Evolutionary conservation across 2,113 vertebrate species (phyloP), one percentile per base, ranked within the genome.

Genomic region (Dasyurus viverrinus): DNA sequence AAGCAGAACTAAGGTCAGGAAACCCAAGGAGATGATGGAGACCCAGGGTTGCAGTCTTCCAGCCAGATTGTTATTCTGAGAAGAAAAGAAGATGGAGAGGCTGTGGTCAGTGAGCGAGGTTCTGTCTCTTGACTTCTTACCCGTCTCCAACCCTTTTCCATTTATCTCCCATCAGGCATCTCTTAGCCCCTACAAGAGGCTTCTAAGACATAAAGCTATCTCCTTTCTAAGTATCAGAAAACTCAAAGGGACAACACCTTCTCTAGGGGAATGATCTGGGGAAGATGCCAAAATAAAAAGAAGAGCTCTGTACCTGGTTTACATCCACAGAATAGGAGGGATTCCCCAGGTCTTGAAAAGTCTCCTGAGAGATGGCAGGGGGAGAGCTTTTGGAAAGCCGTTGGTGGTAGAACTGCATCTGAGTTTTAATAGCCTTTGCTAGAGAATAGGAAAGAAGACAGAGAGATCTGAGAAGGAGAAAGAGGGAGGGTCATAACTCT

Each of bases 351-450:
- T 96, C 91, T 93, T 84, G 92, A 42, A 16, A 84, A n/a, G 5
- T 84, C 5, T 84, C 25, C 89, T 48, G 9, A 52, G 89, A 52
- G 89, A 90, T 5, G 47, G 46, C 11, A 26, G 47, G 12, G 47
- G 89, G 3, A 10, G 25, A 90, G 26, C 46, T 48, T 47, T 90
- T 52, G 55, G 96, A 97, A 76, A 98, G 95, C 46, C 96, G 94
- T 0, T 93, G 95, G 46, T 93, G 96, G 46, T 98, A 96, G 30
- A 94, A 95, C 47, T 0, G 94, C 98, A 98, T 98, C 95, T 97
- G 97, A 47, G 93, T 92, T 90, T 92, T 92, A 91, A 98, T 98
- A 90, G 98, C 97, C 22, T 97, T 50, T 84, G 2, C 98, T 98
- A 76, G 91, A 93, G n/a, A 97, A 90, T 90, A 89, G 46, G 42